Percentiles rank a stretch among this genome's conserved stretches.
Evolutionary conservation across 2,797 vertebrate genomes (phyloP).

Genomic region (Psittacula echo): DNA sequence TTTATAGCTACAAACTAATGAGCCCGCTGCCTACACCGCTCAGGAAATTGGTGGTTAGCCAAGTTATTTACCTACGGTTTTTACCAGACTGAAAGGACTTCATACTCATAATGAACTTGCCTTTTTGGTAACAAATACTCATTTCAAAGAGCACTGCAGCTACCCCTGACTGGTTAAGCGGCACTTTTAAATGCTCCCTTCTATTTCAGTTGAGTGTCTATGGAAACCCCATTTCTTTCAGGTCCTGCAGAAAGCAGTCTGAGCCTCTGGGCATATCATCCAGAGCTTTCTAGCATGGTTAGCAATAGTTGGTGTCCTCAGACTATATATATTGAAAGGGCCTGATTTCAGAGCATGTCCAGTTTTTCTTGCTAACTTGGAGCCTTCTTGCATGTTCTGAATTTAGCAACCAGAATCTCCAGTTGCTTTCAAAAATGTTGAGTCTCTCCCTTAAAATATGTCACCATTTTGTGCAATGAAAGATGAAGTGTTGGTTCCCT

Average conservation of each 20-base stretch:
- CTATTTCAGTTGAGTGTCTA: background rate
- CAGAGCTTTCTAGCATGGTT: background rate
- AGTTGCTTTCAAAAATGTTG: background rate
- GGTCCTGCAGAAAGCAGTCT: background rate
- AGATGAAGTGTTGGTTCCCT: background rate
- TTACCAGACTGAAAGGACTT: slow-evolving; percentile 38
- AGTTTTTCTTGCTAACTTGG: background rate
- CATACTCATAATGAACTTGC: slow-evolving; percentile 22
- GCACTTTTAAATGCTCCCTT: background rate
- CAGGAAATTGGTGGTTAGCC: slow-evolving; percentile 75
- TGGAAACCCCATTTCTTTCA: background rate
- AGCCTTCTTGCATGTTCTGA: background rate
- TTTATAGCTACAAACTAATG: slow-evolving; percentile 50
- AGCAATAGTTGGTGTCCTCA: background rate
- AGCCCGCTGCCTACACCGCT: slow-evolving; percentile 35
- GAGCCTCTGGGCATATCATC: background rate
- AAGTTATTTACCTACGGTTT: slow-evolving; percentile 65
- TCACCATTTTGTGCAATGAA: background rate
- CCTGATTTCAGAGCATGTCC: background rate
- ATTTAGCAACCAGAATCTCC: background rate
- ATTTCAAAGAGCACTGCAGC: background rate
- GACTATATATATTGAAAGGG: rapidly evolving
- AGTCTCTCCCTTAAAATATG: background rate
- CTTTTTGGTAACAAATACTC: slow-evolving; percentile 5
- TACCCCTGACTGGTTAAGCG: background rate